Evolutionary conservation across 2,888 invertebrate genomes (phyloP).

Genomic region (Dryadula phaetusa): DNA sequence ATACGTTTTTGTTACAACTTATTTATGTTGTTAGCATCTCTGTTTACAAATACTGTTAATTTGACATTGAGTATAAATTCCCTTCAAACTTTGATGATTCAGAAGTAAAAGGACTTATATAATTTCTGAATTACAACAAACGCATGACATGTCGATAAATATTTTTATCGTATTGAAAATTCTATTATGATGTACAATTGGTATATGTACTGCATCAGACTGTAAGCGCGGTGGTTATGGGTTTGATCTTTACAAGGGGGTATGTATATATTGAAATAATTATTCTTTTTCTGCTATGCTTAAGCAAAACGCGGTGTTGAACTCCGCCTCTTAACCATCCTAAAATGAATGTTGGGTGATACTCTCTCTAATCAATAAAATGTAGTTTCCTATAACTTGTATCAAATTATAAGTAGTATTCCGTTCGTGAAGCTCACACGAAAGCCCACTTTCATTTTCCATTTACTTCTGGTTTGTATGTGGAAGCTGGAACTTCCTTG

Average conservation of each 20-base stretch:
- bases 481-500: not conserved
- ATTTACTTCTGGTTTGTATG: constrained; percentile 7
- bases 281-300: no score
- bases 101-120: not conserved
- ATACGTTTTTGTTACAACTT: no score
- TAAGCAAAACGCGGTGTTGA: not conserved
- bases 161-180: no score
- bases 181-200: no score
- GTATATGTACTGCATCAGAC: no score
- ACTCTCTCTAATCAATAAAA: not conserved
- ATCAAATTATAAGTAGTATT: not conserved
- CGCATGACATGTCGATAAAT: not conserved
- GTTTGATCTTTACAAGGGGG: no score
- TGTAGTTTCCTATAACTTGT: not conserved
- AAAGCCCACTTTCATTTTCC: constrained; percentile 20
- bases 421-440: constrained; percentile 4
- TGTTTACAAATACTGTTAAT: no score
- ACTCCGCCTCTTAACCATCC: not conserved
- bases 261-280: no score
- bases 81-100: not conserved
- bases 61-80: no score
- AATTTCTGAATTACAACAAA: not conserved
- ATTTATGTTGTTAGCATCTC: no score
- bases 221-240: no score
- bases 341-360: no score